Evolutionary conservation across 2,888 invertebrate species (phyloP).

Genomic region (Diabrotica balteata): DNA sequence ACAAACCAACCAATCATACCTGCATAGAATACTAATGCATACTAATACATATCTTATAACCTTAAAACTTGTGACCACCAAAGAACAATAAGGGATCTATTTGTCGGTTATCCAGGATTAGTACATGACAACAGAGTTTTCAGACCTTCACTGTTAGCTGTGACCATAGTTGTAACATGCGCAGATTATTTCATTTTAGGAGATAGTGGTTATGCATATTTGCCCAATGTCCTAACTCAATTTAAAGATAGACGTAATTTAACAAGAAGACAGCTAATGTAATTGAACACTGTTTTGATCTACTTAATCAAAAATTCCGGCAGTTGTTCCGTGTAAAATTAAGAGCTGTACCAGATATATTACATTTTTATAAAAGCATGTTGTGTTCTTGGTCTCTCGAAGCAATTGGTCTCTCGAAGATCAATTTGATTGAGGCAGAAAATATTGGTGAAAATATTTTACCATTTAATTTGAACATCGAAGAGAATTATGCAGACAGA

Average conservation of each 20-base stretch:
- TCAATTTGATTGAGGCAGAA: too few species aligned
- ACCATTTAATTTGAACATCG: too few species aligned
- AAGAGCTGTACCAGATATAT: slow-evolving; percentile 16
- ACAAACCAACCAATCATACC: too few species aligned
- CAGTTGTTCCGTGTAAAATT: slow-evolving; percentile 30
- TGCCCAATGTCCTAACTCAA: not conserved
- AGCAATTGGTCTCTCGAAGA: too few species aligned
- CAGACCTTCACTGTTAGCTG: slow-evolving; percentile 15
- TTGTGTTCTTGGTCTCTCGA: too few species aligned
- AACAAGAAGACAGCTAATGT: too few species aligned
- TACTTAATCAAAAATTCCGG: slow-evolving; percentile 30
- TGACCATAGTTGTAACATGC: slow-evolving; percentile 22
- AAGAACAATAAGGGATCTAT: slow-evolving; percentile 22
- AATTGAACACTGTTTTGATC: slow-evolving; percentile 14
- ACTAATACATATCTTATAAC: too few species aligned
- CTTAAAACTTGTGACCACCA: slow-evolving; percentile 4
- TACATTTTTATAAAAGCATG: slow-evolving; percentile 30
- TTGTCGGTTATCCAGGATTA: slow-evolving; percentile 15
- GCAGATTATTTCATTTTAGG: slow-evolving; percentile 25
- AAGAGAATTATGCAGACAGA: too few species aligned
- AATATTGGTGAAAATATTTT: too few species aligned
- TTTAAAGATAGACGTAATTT: too few species aligned
- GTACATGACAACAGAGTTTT: slow-evolving; percentile 21
- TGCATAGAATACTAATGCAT: too few species aligned
- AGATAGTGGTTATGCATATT: slow-evolving; percentile 23